These are phyloP conservation scores for Sebastiscus albofasciatus DNA, from an alignment of 2,797 vertebrate species.

Conservation along the genomic window DNA sequence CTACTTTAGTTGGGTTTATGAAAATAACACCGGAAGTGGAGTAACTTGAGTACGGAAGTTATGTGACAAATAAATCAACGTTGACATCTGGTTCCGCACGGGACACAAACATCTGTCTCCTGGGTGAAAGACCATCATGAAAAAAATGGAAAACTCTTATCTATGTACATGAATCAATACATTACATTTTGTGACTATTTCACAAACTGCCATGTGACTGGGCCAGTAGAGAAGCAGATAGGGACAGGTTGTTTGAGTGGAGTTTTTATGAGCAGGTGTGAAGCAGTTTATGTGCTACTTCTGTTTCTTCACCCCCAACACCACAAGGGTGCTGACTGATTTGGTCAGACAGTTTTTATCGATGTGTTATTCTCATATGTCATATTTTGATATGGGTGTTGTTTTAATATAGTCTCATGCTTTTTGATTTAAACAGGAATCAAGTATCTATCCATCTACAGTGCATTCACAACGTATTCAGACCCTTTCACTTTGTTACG, in stretches of 20 bases:
- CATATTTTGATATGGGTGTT: not conserved
- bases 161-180: too few species aligned
- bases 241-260: not conserved
- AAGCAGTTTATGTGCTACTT: not conserved
- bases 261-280: not conserved
- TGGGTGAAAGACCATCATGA: too few species aligned
- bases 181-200: too few species aligned
- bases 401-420: not conserved
- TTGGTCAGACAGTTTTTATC: not conserved
- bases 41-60: too few species aligned
- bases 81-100: not conserved
- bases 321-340: not conserved
- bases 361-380: not conserved
- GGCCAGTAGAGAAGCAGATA: too few species aligned
- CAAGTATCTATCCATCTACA: not conserved
- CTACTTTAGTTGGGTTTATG: too few species aligned
- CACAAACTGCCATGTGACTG: too few species aligned
- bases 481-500: not conserved
- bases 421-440: not conserved
- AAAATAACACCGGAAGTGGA: too few species aligned
- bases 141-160: too few species aligned
- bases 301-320: not conserved
- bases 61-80: too few species aligned
- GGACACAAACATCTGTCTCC: not conserved
- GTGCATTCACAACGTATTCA: not conserved